phyloP scores from a whole-genome alignment of 2,888 invertebrate species.

The Idaea aversata region DNA sequence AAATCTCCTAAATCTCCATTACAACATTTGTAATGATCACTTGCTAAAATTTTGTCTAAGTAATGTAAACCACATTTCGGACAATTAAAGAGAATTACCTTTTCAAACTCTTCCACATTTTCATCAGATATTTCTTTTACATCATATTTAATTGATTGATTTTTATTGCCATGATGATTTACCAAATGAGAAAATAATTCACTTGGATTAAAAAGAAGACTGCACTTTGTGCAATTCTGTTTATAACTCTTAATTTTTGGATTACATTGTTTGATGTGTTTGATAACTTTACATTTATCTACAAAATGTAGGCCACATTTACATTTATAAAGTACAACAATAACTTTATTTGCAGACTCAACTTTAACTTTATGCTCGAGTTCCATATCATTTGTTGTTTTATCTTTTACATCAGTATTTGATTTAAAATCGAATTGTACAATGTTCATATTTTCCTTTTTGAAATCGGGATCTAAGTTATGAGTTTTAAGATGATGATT shows the following conservation, averaged over 20 bases:
- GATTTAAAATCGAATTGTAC: slow-evolving; percentile 31
- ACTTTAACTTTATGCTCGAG: background rate
- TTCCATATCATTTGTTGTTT: background rate
- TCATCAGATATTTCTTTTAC: slow-evolving; percentile 35
- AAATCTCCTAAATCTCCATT: background rate
- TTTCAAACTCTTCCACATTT: slow-evolving; percentile 6
- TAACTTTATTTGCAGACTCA: slow-evolving; percentile 16
- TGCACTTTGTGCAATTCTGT: slow-evolving; percentile 60
- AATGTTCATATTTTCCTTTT: slow-evolving; percentile 46
- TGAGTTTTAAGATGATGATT: slow-evolving; percentile 49
- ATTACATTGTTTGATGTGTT: slow-evolving; percentile 43
- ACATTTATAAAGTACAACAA: slow-evolving; percentile 52
- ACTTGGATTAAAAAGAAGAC: slow-evolving; percentile 51
- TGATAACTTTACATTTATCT: slow-evolving; percentile 37
- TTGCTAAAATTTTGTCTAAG: slow-evolving; percentile 12
- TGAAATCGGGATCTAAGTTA: slow-evolving; percentile 45
- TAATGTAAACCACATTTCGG: slow-evolving; percentile 22
- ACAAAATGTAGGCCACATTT: slow-evolving; percentile 57
- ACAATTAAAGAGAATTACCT: slow-evolving; percentile 14
- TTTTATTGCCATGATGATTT: slow-evolving; percentile 55
- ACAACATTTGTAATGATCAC: background rate
- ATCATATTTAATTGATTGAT: slow-evolving; percentile 40
- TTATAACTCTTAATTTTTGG: slow-evolving; percentile 38
- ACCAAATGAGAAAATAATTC: slow-evolving; percentile 58
- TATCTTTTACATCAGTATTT: slow-evolving; percentile 10